Percentiles rank a stretch among this genome's conserved stretches.
Evolutionary conservation across 2,888 invertebrate genomes (phyloP).

Genomic region (Patella depressa): DNA sequence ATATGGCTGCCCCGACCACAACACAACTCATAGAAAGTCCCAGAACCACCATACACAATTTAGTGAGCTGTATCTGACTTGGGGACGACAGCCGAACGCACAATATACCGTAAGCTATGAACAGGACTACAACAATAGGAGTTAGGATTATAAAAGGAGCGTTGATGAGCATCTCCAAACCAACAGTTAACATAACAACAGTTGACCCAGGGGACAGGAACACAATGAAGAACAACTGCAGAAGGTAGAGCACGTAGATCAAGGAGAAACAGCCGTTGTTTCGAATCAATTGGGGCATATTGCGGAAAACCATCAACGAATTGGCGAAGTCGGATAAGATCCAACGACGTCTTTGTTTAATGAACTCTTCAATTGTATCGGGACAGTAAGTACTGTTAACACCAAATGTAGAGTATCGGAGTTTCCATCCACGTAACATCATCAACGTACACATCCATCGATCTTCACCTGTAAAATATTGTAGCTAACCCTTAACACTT

Average conservation of each 20-base stretch:
- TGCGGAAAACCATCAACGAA: conserved; percentile 43
- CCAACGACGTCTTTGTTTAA: conserved; percentile 53
- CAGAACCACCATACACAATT: conserved; percentile 37
- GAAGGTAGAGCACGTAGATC: conserved; percentile 45
- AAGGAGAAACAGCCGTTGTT: conserved; percentile 45
- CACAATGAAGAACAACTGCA: conserved; percentile 48
- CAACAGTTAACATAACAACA: conserved; percentile 47
- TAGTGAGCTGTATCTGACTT: conserved; percentile 39
- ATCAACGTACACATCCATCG: conserved; percentile 56
- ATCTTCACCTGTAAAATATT: conserved; percentile 43
- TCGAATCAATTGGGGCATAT: conserved; percentile 35
- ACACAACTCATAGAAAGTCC: conserved; percentile 39
- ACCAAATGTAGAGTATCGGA: conserved; percentile 43
- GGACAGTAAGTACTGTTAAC: conserved; percentile 54
- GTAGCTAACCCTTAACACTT: no score
- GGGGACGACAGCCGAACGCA: conserved; percentile 15
- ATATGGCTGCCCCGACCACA: conserved; percentile 41
- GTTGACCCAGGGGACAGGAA: conserved; percentile 48
- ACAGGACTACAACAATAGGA: conserved; percentile 21
- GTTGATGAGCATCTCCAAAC: conserved; percentile 45
- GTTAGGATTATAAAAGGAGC: conserved; percentile 31
- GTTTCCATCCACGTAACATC: conserved; percentile 53
- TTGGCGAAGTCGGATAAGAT: conserved; percentile 53
- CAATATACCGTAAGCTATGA: conserved; percentile 22
- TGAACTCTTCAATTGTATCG: conserved; percentile 47